These are phyloP conservation scores for Poicephalus gulielmi DNA, from an alignment of 2,113 vertebrate genomes.

Conservation along the genomic window DNA sequence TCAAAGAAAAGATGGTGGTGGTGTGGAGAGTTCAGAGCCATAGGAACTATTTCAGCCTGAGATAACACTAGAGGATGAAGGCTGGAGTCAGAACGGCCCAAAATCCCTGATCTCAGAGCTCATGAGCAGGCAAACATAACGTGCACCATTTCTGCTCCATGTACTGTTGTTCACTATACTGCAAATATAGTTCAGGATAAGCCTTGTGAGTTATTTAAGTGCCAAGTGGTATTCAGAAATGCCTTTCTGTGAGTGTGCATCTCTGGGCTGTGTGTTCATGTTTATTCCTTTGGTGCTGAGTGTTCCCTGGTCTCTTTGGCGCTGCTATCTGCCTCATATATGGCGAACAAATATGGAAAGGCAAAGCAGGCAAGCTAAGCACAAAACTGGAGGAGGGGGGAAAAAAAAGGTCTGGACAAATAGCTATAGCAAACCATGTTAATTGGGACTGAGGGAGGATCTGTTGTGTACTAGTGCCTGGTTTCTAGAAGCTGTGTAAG, in stretches of 20 bases:
- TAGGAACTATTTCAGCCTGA: background rate
- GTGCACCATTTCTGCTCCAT: rapidly evolving
- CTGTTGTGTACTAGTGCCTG: background rate
- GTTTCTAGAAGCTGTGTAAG: background rate
- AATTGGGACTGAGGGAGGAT: background rate
- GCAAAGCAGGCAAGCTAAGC: background rate
- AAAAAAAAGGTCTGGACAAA: background rate
- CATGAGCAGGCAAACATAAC: background rate
- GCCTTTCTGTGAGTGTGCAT: background rate
- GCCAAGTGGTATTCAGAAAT: background rate
- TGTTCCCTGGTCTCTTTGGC: background rate
- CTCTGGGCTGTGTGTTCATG: background rate
- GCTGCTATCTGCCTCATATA: background rate
- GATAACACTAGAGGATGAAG: background rate
- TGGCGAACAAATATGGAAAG: background rate
- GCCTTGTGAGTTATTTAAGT: background rate
- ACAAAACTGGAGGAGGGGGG: background rate
- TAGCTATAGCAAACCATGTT: background rate
- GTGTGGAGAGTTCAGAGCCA: too few species aligned
- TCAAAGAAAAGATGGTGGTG: rapidly evolving
- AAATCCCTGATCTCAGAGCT: background rate
- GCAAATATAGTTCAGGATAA: background rate
- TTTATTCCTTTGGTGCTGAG: background rate
- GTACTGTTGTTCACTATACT: background rate
- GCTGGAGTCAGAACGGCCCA: background rate